Evolutionary conservation across 2,888 invertebrate genomes (phyloP).

Genomic region (Caenorhabditis sp.): DNA sequence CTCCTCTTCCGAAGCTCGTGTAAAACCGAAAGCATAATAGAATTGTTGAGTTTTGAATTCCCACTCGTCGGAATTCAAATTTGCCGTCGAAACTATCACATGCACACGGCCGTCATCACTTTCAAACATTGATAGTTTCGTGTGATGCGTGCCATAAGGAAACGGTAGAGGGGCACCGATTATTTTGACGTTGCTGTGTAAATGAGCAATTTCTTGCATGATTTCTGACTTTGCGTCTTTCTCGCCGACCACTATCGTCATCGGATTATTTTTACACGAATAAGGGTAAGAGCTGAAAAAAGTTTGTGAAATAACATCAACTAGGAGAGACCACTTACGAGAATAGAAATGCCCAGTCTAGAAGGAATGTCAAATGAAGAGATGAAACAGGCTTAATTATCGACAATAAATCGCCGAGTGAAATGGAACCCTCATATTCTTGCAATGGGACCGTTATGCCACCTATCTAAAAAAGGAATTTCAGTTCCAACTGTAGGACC

Average conservation of each 20-base stretch:
- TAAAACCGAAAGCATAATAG: slow-evolving; percentile 63
- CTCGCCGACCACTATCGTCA: slow-evolving; percentile 52
- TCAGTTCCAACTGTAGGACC: background rate
- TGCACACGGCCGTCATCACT: slow-evolving; percentile 62
- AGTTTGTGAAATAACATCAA: no score
- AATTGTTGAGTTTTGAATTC: slow-evolving; percentile 71
- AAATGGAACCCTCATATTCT: slow-evolving; percentile 12
- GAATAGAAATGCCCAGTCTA: slow-evolving; percentile 68
- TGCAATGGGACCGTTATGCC: slow-evolving; percentile 37
- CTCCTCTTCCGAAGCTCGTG: background rate
- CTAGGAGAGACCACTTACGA: slow-evolving; percentile 51
- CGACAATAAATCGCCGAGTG: slow-evolving; percentile 57
- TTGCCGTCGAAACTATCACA: slow-evolving; percentile 72
- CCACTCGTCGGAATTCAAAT: slow-evolving; percentile 71
- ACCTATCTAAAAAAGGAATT: slow-evolving; percentile 49
- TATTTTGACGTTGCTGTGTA: slow-evolving; percentile 49
- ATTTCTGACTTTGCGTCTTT: no score
- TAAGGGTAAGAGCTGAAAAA: slow-evolving; percentile 37
- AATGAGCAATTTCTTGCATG: no score
- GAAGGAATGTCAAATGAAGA: slow-evolving; percentile 72
- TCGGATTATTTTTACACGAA: slow-evolving; percentile 21
- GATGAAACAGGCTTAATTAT: slow-evolving; percentile 65
- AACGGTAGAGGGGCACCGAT: slow-evolving; percentile 60
- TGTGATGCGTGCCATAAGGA: slow-evolving; percentile 73
- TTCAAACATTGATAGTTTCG: slow-evolving; percentile 72